Evolutionary conservation across 1,140 invertebrate genomes (phyloP).

Genomic region (Hypothenemus hampei): DNA sequence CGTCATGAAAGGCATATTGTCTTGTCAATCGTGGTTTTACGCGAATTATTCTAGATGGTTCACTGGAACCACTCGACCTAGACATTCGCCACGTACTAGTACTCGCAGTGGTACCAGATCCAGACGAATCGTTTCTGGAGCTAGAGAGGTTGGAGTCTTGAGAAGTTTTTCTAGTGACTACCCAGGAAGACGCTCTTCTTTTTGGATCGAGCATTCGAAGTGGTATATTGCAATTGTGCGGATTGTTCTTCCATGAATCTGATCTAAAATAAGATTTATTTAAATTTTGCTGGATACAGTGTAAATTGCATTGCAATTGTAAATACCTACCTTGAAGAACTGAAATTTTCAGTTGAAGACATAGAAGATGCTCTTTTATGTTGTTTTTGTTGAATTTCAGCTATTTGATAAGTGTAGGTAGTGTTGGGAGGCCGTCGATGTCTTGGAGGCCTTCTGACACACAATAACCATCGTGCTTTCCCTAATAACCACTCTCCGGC

Average conservation of each 20-base stretch:
- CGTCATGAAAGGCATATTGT: slow-evolving; percentile 68
- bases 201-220: slow-evolving; percentile 68
- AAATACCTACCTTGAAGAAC: slow-evolving; percentile 61
- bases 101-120: slow-evolving; percentile 73
- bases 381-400: slow-evolving; percentile 69
- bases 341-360: slow-evolving; percentile 85
- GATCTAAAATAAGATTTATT: slow-evolving; percentile 51
- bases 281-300: no score
- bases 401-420: slow-evolving; percentile 75
- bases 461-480: slow-evolving; percentile 48
- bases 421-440: slow-evolving; percentile 51
- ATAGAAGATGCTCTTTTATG: slow-evolving; percentile 74
- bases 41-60: slow-evolving; percentile 36
- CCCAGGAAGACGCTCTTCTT: slow-evolving; percentile 75
- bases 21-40: slow-evolving; percentile 66
- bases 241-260: slow-evolving; percentile 73
- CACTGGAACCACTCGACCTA: slow-evolving; percentile 64
- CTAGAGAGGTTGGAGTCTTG: slow-evolving; percentile 85
- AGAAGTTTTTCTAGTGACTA: slow-evolving; percentile 81
- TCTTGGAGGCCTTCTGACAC: slow-evolving; percentile 38
- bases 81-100: slow-evolving; percentile 81
- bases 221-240: slow-evolving; percentile 68
- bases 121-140: slow-evolving; percentile 83
- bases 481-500: slow-evolving; percentile 48
- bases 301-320: not conserved